Base-by-base conservation (phyloP, 2,888 invertebrate genomes). In the Blastobasis adustella region DNA sequence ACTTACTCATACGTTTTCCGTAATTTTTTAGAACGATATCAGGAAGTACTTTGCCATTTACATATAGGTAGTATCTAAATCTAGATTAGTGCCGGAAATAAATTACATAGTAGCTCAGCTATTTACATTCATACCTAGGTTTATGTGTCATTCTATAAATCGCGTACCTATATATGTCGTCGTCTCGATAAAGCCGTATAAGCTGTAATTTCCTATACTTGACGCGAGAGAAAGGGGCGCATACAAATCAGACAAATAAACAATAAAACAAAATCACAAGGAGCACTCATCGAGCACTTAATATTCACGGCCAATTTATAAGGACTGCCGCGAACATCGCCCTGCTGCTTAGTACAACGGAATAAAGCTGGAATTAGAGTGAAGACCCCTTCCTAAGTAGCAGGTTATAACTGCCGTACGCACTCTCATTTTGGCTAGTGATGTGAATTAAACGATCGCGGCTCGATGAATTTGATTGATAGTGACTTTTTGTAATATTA, bases 231-330 rank as follows among this genome's bases (percentile, higher is more conserved):
- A 45, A 48, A 54, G 55, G 58, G 57, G 59, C 56, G 54, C 57
- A 59, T 64, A 73, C 73, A 72, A 79, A 79, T 77, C 76, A 76
- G 70, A 76, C 76, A 79, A 77, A 81, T 74, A 82, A 80, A 82
- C 80, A 81, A 80, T 80, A 76, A 77, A 81, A 82, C 79, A 81
- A 82, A 82, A 82, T 81, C 79, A 78, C 72, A 64, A 67, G 68
- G 65, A 70, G 65, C 76, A 76, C 74, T 79, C 80, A 79, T 77
- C 78, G 75, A 74, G 73, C 79, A 81, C 76, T 78, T 76, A 73
- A 64, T 58, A 63, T 58, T 52, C 58, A 52, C 59, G 62, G 38
- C 56, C 60, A 54, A 52, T 23, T 23, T 23, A 5, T 54, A 62
- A 54, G 41, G 44, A 52, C 45, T 54, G 47, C 40, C 39, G 38